These are phyloP conservation scores for Berghia stephanieae DNA, from an alignment of 1,140 invertebrate genomes.

Conservation along the genomic window DNA sequence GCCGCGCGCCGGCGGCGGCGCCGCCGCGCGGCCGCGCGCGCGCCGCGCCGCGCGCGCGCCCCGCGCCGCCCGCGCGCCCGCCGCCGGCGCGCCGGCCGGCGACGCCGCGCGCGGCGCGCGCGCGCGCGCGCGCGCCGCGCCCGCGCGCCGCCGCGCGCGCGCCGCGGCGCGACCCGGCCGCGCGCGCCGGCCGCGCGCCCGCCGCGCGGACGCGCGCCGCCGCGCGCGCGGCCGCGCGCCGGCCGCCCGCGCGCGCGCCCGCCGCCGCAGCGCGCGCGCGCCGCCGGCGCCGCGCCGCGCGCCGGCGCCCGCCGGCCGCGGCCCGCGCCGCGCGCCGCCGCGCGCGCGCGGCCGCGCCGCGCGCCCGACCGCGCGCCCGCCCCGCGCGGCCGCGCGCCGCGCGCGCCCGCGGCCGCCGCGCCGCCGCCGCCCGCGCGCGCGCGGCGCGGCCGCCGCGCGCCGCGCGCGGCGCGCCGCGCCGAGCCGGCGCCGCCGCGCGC, in stretches of 20 bases:
- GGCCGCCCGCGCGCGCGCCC: not conserved
- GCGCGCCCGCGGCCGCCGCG: not conserved
- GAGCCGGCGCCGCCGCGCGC: not conserved
- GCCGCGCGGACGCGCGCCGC: not conserved
- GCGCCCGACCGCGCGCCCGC: slow-evolving; percentile 24
- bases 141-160: not conserved
- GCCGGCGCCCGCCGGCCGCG: not conserved
- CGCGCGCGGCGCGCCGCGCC: not conserved
- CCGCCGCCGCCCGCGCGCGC: not conserved
- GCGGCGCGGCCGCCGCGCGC: not conserved
- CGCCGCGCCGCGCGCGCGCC: not conserved
- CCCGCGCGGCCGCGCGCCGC: slow-evolving; percentile 4
- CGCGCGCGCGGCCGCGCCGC: slow-evolving; percentile 14
- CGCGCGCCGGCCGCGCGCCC: not conserved
- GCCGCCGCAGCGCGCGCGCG: not conserved
- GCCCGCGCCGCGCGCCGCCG: not conserved
- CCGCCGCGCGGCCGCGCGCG: not conserved
- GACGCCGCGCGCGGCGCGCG: not conserved
- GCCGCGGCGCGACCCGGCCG: not conserved
- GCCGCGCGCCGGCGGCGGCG: not conserved
- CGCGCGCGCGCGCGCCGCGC: not conserved
- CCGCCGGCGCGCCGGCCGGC: not conserved
- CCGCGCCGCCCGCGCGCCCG: not conserved
- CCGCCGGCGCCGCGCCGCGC: not conserved
- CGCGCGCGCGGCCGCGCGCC: not conserved